Evolutionary conservation across 37 sponge, comb jelly and placozoan genomes (phyloP).

Genomic region (Bolinopsis microptera): DNA sequence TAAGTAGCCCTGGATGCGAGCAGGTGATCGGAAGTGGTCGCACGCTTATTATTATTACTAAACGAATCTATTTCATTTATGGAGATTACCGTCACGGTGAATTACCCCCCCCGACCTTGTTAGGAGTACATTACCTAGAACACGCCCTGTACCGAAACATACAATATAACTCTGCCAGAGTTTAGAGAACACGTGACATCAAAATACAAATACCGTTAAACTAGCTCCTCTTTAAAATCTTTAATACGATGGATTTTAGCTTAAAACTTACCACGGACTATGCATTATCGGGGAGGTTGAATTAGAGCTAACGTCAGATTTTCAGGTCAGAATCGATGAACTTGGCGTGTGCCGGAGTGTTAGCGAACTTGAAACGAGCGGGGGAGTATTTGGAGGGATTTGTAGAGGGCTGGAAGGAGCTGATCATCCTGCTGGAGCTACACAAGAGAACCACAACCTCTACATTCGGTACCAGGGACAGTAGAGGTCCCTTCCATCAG

Average conservation of each 20-base stretch:
- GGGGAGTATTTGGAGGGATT: constrained; percentile 65
- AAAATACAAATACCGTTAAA: too few relatives aligned
- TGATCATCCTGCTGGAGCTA: constrained; percentile 61
- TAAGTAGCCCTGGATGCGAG: too few relatives aligned
- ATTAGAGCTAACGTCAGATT: too few relatives aligned
- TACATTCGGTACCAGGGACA: constrained; percentile 63
- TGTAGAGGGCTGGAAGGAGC: constrained; percentile 66
- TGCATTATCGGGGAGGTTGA: too few relatives aligned
- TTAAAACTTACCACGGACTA: too few relatives aligned
- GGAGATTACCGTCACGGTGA: background rate
- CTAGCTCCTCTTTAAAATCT: too few relatives aligned
- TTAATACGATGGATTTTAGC: too few relatives aligned
- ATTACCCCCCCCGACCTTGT: background rate
- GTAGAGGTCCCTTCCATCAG: constrained; percentile 63
- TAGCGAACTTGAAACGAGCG: constrained; percentile 44
- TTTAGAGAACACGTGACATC: too few relatives aligned
- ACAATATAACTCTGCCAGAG: too few relatives aligned
- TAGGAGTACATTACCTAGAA: background rate
- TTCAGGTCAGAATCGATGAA: constrained; percentile 60
- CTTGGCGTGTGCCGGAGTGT: constrained; percentile 24
- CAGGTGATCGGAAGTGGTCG: too few relatives aligned
- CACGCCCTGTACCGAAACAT: too few relatives aligned
- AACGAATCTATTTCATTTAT: background rate
- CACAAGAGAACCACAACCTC: constrained; percentile 67
- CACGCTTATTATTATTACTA: background rate